A percentile compares a stretch with the other conserved stretches of the same genome.
phyloP scores from a whole-genome alignment of 2,888 invertebrate genomes.

The Pimpla rufipes region DNA sequence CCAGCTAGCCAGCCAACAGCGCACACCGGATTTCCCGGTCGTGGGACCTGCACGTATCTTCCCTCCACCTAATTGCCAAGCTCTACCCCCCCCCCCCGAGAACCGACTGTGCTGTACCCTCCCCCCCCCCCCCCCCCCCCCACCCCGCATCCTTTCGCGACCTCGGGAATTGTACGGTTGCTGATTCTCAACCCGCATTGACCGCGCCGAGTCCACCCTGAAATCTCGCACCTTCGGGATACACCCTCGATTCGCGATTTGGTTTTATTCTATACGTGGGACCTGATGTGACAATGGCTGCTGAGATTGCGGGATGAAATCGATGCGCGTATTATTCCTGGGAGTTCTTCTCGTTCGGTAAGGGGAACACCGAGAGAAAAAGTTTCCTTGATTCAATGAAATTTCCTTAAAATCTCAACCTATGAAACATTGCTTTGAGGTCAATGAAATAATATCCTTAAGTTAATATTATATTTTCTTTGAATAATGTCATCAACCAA shows the following conservation, averaged over 20 bases:
- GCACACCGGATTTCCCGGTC: conserved; percentile 55
- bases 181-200: conserved; percentile 24
- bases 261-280: neutral
- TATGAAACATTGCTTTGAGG: too few species aligned
- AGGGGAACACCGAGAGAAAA: too few species aligned
- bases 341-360: too few species aligned
- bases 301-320: neutral
- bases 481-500: too few species aligned
- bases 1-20: conserved; percentile 16
- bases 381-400: too few species aligned
- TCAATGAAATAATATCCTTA: too few species aligned
- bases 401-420: too few species aligned
- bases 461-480: too few species aligned
- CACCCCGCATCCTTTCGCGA: conserved; percentile 4
- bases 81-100: conserved; percentile 44
- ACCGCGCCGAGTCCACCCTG: neutral
- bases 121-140: neutral
- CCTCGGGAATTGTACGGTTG: neutral
- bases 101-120: conserved; percentile 22
- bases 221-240: neutral
- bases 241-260: neutral
- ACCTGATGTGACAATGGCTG: neutral
- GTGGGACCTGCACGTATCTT: conserved; percentile 55
- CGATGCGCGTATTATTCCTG: neutral
- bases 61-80: conserved; percentile 50